These are phyloP conservation scores for Actenoides hombroni DNA, from an alignment of 2,113 vertebrate species.

Conservation along the genomic window DNA sequence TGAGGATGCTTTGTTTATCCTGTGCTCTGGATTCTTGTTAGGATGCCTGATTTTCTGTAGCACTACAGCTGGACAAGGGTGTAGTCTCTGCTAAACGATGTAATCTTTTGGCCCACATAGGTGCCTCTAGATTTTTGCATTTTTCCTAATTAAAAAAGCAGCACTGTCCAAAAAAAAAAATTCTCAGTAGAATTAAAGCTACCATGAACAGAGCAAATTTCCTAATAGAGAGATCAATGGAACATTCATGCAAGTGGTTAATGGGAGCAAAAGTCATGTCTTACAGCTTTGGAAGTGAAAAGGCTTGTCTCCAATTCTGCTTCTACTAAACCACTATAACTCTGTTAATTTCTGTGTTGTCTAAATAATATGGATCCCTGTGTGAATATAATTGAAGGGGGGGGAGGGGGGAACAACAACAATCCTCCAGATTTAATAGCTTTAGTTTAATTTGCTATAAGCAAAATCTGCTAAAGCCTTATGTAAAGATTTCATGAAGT, in stretches of 20 bases:
- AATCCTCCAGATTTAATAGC: not conserved
- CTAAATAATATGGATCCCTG: not conserved
- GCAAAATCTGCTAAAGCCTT: not conserved
- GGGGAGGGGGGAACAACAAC: not conserved
- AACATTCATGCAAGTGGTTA: accelerated
- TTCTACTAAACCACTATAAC: not conserved
- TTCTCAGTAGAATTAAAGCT: not conserved
- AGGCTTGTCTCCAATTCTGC: not conserved
- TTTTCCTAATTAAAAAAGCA: not conserved
- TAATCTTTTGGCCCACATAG: not conserved
- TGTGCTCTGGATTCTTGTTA: not conserved
- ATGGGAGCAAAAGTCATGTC: not conserved
- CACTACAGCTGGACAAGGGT: not conserved
- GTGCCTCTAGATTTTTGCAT: not conserved
- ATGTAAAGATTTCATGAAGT: not conserved
- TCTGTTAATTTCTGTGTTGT: not conserved
- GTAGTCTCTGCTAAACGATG: not conserved
- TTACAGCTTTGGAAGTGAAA: not conserved
- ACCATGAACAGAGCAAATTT: not conserved
- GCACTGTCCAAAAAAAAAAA: not conserved
- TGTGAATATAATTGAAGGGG: not conserved
- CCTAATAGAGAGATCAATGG: not conserved
- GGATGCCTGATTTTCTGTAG: not conserved
- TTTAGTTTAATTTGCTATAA: not conserved
- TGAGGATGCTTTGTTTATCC: not conserved